These are phyloP conservation scores for Gortyna flavago DNA, from an alignment of 2,888 invertebrate species.

Conservation along the genomic window DNA sequence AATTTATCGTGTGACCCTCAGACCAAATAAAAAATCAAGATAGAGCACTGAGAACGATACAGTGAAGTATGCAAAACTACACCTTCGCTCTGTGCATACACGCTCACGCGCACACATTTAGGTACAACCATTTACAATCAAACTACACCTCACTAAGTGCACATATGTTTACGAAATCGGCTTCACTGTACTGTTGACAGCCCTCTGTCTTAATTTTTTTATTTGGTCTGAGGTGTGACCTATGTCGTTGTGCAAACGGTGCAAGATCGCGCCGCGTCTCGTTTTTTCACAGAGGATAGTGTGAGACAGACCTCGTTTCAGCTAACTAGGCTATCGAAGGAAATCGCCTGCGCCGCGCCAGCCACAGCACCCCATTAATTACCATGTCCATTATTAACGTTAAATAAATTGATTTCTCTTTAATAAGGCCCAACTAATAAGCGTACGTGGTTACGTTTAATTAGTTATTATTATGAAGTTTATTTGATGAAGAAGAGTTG, in stretches of 20 bases:
- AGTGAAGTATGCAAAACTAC: no score
- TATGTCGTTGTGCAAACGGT: rapidly evolving
- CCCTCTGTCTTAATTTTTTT: no score
- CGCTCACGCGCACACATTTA: no score
- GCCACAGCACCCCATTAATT: constrained; percentile 85
- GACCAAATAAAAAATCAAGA: no score
- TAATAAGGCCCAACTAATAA: constrained; percentile 69
- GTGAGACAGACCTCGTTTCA: constrained; percentile 51
- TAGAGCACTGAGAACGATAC: no score
- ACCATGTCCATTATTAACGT: constrained; percentile 78
- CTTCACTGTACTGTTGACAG: no score
- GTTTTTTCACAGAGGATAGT: constrained; percentile 18
- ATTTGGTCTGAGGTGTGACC: no score
- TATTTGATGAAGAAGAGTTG: neutral
- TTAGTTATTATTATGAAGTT: constrained; percentile 44
- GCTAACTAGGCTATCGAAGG: constrained; percentile 81
- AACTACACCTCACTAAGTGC: no score
- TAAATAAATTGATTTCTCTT: constrained; percentile 79
- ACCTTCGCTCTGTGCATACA: no score
- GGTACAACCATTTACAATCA: no score
- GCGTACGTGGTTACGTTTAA: constrained; percentile 55
- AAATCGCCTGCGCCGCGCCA: constrained; percentile 70
- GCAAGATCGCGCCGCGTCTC: neutral
- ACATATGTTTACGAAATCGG: no score
- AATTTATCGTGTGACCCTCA: neutral